A percentile compares a stretch with the other conserved stretches of the same genome.
These are phyloP conservation scores for Oxytorus armatus DNA, from an alignment of 2,888 invertebrate species.

Conservation along the genomic window DNA sequence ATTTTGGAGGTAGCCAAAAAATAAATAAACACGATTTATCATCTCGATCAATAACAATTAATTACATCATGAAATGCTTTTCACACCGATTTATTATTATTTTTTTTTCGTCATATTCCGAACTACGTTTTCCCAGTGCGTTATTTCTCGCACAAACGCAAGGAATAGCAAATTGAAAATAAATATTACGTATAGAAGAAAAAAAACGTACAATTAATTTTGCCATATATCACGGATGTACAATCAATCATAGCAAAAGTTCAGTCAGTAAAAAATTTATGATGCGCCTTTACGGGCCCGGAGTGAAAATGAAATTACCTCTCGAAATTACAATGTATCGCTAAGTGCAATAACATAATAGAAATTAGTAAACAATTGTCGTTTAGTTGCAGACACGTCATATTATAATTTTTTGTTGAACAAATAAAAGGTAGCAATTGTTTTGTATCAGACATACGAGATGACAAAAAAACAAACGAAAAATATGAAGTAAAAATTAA, in stretches of 20 bases:
- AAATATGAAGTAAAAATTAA: no score
- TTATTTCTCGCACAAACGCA: no score
- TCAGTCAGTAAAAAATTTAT: neutral
- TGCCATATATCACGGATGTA: neutral
- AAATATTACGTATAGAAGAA: neutral
- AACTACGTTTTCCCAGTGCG: no score
- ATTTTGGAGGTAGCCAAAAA: conserved; percentile 3
- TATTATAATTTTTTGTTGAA: no score
- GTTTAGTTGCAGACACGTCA: no score
- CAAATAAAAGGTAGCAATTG: no score
- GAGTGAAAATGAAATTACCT: neutral
- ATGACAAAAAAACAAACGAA: no score
- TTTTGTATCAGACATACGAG: no score
- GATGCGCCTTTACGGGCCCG: no score
- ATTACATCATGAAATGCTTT: neutral
- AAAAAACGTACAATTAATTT: neutral
- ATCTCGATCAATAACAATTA: conserved; percentile 15
- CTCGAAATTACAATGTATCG: no score
- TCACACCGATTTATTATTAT: neutral
- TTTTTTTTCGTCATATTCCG: neutral
- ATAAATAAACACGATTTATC: conserved; percentile 22
- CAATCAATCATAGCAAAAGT: neutral
- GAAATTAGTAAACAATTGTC: no score
- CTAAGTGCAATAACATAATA: no score
- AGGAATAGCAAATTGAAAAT: neutral